Evolutionary conservation across 2,888 invertebrate species (phyloP), one percentile per base, ranked within the genome.

Genomic region (Schizotus pectinicornis): DNA sequence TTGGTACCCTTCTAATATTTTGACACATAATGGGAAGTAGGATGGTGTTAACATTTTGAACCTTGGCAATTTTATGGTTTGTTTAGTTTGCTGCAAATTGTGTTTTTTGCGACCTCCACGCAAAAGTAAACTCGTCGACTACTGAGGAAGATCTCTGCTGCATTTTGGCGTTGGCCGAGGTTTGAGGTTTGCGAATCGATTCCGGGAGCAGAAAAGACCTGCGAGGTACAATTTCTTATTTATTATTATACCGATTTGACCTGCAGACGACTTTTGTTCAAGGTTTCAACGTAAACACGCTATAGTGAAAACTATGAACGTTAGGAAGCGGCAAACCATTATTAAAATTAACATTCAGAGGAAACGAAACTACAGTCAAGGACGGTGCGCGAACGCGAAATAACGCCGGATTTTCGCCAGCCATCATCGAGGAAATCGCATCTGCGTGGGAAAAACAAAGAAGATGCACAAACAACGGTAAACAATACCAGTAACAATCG

Each of bases 211-310:
- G 22, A 22, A 22, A 22, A 2, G 5, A 22, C 22, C 22, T 22
- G 22, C 22, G 22, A 22, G 22, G 22, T 35, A 46, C 38, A 42
- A 49, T 49, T 55, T 64, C 63, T 67, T 67, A 60, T 68, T 64
- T 70, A 67, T 71, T 71, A 67, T 67, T 69, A 69, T 68, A 63
- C 67, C 55, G 64, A 69, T 71, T 70, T 74, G 74, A 75, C 75
- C 75, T 76, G 75, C 64, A 75, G 74, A 74, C 75, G 74, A 74
- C 74, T 75, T 74, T 71, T 69, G 65, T 63, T 74, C 73, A 74
- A 75, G 74, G 75, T 70, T 70, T 62, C 60, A 66, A 61, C 63
- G 56, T 60, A 60, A 64, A 57, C 64, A 60, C 50, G 60, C 64
- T 43, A 62, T 61, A 62, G 62, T 56, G n/a, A 53, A 58, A 64